phyloP scores from a whole-genome alignment of 2,888 invertebrate species.

The Agrotis exclamationis region DNA sequence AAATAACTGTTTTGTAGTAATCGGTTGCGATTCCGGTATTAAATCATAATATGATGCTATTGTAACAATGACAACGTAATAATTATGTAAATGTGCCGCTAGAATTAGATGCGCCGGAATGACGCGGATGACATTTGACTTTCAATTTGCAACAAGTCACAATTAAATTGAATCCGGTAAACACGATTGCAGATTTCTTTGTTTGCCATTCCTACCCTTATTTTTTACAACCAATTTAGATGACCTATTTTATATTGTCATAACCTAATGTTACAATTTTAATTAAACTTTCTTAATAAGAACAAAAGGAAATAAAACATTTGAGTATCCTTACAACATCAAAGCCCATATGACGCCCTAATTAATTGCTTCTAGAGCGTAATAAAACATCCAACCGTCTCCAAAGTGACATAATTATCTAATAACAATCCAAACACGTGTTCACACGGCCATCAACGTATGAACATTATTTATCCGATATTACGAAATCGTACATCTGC shows the following conservation, averaged over 20 bases:
- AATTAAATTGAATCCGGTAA: background rate
- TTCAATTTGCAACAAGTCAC: constrained; percentile 8
- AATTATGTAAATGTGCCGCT: constrained; percentile 22
- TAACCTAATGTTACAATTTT: background rate
- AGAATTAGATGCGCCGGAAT: constrained; percentile 1
- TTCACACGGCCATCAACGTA: constrained; percentile 64
- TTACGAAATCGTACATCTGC: constrained; percentile 82
- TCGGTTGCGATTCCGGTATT: constrained; percentile 2
- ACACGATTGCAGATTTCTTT: background rate
- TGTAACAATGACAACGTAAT: constrained; percentile 5
- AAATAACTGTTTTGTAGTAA: background rate
- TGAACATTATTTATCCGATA: constrained; percentile 75
- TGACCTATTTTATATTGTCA: background rate
- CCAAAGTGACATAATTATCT: constrained; percentile 56
- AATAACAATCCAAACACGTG: constrained; percentile 71
- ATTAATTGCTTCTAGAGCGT: constrained; percentile 32
- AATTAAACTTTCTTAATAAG: background rate
- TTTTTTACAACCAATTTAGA: background rate
- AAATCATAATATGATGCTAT: background rate
- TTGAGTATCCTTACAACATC: constrained; percentile 10
- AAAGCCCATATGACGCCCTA: constrained; percentile 27
- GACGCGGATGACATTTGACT: constrained; percentile 17
- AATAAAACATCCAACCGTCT: constrained; percentile 45
- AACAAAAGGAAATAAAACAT: constrained; percentile 13
- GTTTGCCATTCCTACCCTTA: background rate